Percentiles rank a stretch among this genome's conserved stretches.
phyloP scores from a whole-genome alignment of 2,113 vertebrate genomes.

The Podocnemis expansa region DNA sequence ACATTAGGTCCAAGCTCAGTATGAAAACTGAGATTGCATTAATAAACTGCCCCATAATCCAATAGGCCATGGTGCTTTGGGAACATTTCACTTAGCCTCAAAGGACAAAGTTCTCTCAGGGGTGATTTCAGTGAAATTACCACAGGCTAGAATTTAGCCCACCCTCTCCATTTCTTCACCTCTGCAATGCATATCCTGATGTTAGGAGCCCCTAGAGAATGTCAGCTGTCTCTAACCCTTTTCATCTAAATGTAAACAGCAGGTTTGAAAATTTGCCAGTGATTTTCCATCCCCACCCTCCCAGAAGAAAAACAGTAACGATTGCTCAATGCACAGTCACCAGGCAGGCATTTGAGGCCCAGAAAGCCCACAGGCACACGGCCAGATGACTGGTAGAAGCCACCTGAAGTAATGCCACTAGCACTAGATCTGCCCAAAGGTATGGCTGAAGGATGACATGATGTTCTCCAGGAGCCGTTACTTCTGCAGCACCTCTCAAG shows the following conservation, averaged over 20 bases:
- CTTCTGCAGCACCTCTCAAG: neutral
- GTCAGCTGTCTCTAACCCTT: neutral
- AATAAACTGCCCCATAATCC: neutral
- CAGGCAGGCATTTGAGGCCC: fast-evolving
- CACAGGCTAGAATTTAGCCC: fast-evolving
- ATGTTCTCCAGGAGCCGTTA: neutral
- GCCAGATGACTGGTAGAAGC: fast-evolving
- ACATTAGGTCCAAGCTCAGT: neutral
- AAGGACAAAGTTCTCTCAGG: fast-evolving
- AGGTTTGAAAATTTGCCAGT: neutral
- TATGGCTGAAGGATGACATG: fast-evolving
- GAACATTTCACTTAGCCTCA: fast-evolving
- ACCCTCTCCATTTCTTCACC: neutral
- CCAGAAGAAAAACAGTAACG: neutral
- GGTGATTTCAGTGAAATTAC: neutral
- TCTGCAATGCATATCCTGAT: neutral
- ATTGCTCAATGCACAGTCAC: neutral
- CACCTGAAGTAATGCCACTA: neutral
- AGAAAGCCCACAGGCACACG: fast-evolving
- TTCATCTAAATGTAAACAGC: neutral
- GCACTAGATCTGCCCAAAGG: neutral
- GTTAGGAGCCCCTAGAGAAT: neutral
- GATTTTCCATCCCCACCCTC: neutral
- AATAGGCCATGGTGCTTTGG: neutral
- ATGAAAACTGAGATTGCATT: neutral